These are phyloP conservation scores for Nomada ferruginata DNA, from an alignment of 2,888 invertebrate genomes.

Conservation along the genomic window DNA sequence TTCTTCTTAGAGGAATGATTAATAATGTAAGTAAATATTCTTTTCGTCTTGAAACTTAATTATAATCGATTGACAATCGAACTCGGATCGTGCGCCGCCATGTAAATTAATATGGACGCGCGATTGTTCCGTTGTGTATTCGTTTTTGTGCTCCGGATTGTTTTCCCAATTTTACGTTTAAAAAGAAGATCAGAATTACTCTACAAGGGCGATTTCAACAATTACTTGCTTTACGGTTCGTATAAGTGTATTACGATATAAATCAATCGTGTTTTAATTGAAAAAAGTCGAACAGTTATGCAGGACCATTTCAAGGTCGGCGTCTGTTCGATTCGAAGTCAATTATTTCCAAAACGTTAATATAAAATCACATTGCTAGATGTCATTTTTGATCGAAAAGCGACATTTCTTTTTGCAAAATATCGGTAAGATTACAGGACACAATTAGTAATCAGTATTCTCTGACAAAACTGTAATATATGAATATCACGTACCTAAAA, in stretches of 20 bases:
- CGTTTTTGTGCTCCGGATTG: background rate
- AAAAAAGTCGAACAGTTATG: background rate
- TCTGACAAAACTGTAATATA: too few species aligned
- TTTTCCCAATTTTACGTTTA: background rate
- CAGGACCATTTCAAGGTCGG: background rate
- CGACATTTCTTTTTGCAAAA: too few species aligned
- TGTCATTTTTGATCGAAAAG: too few species aligned
- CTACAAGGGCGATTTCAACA: background rate
- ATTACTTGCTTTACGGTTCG: background rate
- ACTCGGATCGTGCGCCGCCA: constrained; percentile 18
- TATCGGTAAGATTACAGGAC: too few species aligned
- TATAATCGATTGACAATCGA: background rate
- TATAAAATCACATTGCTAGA: background rate
- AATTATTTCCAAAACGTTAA: background rate
- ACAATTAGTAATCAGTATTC: too few species aligned
- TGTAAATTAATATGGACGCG: background rate
- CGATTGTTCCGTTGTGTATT: background rate
- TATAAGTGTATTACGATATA: constrained; percentile 7
- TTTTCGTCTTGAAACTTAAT: background rate
- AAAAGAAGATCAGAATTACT: background rate
- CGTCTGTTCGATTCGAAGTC: background rate
- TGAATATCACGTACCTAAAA: constrained; percentile 39
- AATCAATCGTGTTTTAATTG: background rate
- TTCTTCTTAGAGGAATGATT: background rate
- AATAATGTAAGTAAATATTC: background rate